phyloP scores from a whole-genome alignment of 2,797 vertebrate species.

The Arrhamphus sclerolepis region DNA sequence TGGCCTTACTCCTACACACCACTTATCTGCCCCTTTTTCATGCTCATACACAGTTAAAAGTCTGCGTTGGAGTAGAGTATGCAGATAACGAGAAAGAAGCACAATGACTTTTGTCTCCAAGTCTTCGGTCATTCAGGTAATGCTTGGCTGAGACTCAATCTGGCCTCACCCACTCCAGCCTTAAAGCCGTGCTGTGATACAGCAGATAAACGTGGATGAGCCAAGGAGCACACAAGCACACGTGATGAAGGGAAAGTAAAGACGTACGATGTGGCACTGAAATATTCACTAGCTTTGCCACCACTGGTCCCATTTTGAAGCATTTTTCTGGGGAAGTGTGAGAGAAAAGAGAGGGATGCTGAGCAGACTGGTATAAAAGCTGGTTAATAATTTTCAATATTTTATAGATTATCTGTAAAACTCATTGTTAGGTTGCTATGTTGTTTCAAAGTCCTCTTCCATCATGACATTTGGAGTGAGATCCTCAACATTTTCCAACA shows the following conservation, averaged over 20 bases:
- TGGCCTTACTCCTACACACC: constrained; percentile 79
- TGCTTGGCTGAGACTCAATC: constrained; percentile 59
- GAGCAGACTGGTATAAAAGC: too few relatives aligned
- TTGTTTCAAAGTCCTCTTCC: too few relatives aligned
- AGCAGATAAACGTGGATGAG: constrained; percentile 37
- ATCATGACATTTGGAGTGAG: too few relatives aligned
- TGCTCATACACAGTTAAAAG: constrained; percentile 87
- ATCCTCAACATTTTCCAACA: too few relatives aligned
- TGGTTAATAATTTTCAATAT: too few relatives aligned
- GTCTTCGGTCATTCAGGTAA: constrained; percentile 42
- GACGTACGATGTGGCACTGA: background rate
- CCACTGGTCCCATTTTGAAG: too few relatives aligned
- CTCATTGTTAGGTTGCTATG: too few relatives aligned
- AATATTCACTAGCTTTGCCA: too few relatives aligned
- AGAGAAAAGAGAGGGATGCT: too few relatives aligned
- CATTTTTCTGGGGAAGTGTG: too few relatives aligned
- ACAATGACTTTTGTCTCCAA: constrained; percentile 2
- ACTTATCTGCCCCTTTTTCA: constrained; percentile 79
- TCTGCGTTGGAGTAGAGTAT: constrained; percentile 73
- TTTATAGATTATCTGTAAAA: too few relatives aligned
- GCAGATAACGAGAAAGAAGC: too few relatives aligned
- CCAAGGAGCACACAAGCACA: constrained; percentile 27
- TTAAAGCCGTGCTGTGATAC: constrained; percentile 19
- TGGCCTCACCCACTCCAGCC: constrained; percentile 47
- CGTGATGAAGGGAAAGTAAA: constrained; percentile 37